phyloP scores from a whole-genome alignment of 2,888 invertebrate genomes.

The Troglohyphantes excavatus region DNA sequence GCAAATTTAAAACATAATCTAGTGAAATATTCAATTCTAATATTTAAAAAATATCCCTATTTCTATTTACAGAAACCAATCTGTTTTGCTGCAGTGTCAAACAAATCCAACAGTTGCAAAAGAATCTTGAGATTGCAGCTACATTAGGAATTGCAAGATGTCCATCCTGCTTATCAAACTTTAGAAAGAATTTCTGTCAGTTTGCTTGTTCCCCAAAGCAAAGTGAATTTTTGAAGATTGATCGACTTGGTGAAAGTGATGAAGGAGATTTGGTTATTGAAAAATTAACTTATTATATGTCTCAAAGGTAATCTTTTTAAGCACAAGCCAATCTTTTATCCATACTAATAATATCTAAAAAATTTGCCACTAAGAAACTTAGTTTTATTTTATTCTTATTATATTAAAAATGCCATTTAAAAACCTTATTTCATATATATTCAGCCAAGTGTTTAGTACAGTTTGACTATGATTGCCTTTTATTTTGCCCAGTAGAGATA shows the following conservation, averaged over 20 bases:
- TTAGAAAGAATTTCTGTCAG: slow-evolving; percentile 78
- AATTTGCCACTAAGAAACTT: no score
- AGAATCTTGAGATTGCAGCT: slow-evolving; percentile 69
- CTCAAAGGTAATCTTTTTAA: slow-evolving; percentile 66
- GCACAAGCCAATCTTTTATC: no score
- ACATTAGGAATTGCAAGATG: slow-evolving; percentile 78
- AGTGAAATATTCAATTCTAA: no score
- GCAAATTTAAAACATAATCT: no score
- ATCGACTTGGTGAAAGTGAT: slow-evolving; percentile 55
- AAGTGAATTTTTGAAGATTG: slow-evolving; percentile 76
- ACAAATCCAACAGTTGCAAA: slow-evolving; percentile 84
- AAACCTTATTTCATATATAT: no score
- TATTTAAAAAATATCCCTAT: neutral
- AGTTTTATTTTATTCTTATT: no score
- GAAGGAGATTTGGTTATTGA: slow-evolving; percentile 69
- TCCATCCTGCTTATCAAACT: slow-evolving; percentile 79
- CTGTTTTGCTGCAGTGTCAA: slow-evolving; percentile 87
- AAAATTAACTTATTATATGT: slow-evolving; percentile 77
- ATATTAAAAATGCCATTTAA: no score
- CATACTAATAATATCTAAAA: no score
- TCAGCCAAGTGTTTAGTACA: no score
- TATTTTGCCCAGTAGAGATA: no score
- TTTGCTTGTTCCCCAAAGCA: slow-evolving; percentile 78
- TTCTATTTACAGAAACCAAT: slow-evolving; percentile 53
- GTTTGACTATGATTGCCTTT: no score